These are phyloP conservation scores for Thaumetopoea pityocampa DNA, from an alignment of 1,140 invertebrate genomes.

Conservation along the genomic window DNA sequence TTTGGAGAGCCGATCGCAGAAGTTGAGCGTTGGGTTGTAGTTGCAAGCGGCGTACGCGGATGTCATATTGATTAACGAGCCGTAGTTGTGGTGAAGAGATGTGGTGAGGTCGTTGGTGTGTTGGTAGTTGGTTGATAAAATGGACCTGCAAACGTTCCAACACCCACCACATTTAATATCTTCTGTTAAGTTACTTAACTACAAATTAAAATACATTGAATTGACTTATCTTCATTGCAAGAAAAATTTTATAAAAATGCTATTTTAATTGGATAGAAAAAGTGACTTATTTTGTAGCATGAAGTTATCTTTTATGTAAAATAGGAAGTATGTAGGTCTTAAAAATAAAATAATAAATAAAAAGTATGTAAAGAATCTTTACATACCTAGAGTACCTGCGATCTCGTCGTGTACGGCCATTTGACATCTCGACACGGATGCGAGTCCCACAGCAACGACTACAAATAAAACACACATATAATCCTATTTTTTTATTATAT, in stretches of 20 bases:
- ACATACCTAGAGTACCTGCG: slow-evolving; percentile 75
- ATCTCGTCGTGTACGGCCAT: slow-evolving; percentile 86
- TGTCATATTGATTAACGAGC: slow-evolving; percentile 65
- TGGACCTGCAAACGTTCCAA: slow-evolving; percentile 75
- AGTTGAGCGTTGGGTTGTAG: slow-evolving; percentile 57
- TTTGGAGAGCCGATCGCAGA: slow-evolving; percentile 61
- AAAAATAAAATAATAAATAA: too few relatives aligned
- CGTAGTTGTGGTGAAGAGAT: slow-evolving; percentile 70
- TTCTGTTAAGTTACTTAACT: slow-evolving; percentile 30
- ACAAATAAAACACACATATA: slow-evolving; percentile 32
- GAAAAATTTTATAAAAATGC: too few relatives aligned
- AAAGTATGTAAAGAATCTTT: not conserved
- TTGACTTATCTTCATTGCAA: too few relatives aligned
- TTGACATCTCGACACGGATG: slow-evolving; percentile 92
- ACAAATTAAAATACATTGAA: slow-evolving; percentile 22
- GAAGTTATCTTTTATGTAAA: not conserved
- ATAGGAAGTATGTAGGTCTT: not conserved
- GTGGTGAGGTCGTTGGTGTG: slow-evolving; percentile 72
- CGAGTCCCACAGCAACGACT: slow-evolving; percentile 89
- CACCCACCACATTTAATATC: slow-evolving; percentile 73
- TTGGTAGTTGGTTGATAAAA: slow-evolving; percentile 75
- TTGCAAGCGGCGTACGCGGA: slow-evolving; percentile 62
- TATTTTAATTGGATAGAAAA: too few relatives aligned
- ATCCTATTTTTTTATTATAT: too few relatives aligned
- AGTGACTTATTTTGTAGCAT: too few relatives aligned